phyloP scores from a whole-genome alignment of 1,140 invertebrate species.

The Zaprionus ornatus region DNA sequence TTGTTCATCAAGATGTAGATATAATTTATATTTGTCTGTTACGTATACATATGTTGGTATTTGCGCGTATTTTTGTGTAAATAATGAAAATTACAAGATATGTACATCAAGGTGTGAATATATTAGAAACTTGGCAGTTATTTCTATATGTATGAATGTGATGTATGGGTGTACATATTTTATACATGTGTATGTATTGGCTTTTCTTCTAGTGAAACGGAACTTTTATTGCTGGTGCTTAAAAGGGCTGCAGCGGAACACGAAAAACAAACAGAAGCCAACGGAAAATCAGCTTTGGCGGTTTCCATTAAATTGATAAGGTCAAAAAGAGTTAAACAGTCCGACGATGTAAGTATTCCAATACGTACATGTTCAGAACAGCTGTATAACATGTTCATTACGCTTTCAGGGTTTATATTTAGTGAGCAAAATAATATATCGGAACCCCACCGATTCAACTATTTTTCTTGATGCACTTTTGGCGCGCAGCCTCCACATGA shows the following conservation, averaged over 20 bases:
- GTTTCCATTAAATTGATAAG: slow-evolving; percentile 4
- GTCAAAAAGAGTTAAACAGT: slow-evolving; percentile 1
- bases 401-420: slow-evolving; percentile 3
- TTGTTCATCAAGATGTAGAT: no score
- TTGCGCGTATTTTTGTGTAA: neutral
- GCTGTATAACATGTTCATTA: neutral
- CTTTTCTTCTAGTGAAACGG: slow-evolving; percentile 41
- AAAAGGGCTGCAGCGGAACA: slow-evolving; percentile 18
- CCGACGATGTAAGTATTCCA: neutral
- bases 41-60: neutral
- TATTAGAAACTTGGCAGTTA: no score
- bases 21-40: no score
- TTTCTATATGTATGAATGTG: no score
- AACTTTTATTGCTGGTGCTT: slow-evolving; percentile 45
- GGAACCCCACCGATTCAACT: slow-evolving; percentile 15
- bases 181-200: neutral
- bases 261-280: neutral
- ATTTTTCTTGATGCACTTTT: slow-evolving; percentile 38
- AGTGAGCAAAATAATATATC: slow-evolving; percentile 47
- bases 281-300: slow-evolving; percentile 9
- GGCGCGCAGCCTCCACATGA: slow-evolving; percentile 32
- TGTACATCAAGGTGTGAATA: no score
- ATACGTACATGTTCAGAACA: neutral
- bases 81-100: neutral
- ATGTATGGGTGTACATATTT: neutral